Evolutionary conservation across 2,888 invertebrate genomes (phyloP).

Genomic region (Julus scandinavius): DNA sequence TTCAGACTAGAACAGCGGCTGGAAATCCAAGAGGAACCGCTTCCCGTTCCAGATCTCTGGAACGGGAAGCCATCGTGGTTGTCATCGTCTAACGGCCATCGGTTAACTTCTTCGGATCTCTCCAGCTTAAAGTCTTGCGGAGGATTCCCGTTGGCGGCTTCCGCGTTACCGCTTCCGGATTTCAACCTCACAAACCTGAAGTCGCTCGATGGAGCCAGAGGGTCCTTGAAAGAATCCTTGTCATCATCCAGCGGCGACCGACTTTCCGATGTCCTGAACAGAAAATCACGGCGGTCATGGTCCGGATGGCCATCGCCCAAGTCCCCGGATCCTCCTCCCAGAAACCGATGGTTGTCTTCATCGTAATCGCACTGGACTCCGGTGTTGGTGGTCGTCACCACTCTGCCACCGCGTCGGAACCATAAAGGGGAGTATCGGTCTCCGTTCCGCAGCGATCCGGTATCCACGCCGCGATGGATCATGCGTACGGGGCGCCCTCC

Average conservation of each 20-base stretch:
- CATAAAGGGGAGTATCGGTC: slow-evolving; percentile 9
- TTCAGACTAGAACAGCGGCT: neutral
- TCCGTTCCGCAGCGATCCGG: neutral
- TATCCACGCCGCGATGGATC: neutral
- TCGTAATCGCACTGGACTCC: slow-evolving; percentile 44
- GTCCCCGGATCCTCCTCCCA: neutral
- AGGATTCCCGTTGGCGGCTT: too few species aligned
- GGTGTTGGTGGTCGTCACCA: neutral
- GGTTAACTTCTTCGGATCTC: too few species aligned
- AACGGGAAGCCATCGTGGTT: neutral
- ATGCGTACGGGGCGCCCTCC: neutral
- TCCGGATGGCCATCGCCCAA: too few species aligned
- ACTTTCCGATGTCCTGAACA: too few species aligned
- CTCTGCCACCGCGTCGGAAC: neutral
- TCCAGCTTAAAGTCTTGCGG: too few species aligned
- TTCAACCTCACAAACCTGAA: too few species aligned
- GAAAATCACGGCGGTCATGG: too few species aligned
- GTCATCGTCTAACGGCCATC: too few species aligned
- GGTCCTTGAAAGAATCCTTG: too few species aligned
- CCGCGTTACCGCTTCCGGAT: too few species aligned
- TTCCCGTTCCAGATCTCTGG: neutral
- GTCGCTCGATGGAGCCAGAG: too few species aligned
- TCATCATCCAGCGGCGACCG: too few species aligned
- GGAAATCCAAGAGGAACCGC: neutral
- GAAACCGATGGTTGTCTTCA: neutral